These are phyloP conservation scores for Phorcus lineatus DNA, from an alignment of 2,888 invertebrate species.

Conservation along the genomic window DNA sequence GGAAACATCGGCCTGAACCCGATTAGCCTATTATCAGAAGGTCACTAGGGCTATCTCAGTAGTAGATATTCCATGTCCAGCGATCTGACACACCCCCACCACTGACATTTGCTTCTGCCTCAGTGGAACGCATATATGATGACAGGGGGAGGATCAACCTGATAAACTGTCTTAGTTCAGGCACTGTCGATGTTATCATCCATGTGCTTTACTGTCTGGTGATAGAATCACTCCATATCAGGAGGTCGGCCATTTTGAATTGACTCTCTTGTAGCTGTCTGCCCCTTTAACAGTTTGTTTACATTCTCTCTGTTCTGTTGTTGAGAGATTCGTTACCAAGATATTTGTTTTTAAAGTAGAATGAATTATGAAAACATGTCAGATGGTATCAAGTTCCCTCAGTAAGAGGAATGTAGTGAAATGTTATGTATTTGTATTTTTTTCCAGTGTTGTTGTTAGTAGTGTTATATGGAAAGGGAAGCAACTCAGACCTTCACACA, in stretches of 20 bases:
- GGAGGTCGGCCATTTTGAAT: constrained; percentile 10
- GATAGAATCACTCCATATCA: constrained; percentile 14
- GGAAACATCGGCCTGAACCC: neutral
- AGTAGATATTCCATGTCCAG: neutral
- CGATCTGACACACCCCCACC: neutral
- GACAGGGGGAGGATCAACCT: constrained; percentile 1
- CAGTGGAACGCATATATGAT: neutral
- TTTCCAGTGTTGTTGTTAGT: neutral
- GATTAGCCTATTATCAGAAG: constrained; percentile 11
- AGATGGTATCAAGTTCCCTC: no score
- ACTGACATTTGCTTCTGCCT: neutral
- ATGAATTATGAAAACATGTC: no score
- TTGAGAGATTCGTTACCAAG: no score
- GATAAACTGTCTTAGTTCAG: constrained; percentile 16
- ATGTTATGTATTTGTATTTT: neutral
- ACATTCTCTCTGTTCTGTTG: no score
- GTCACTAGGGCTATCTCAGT: constrained; percentile 1
- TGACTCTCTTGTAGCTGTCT: neutral
- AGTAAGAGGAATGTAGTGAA: no score
- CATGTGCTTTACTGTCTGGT: constrained; percentile 11
- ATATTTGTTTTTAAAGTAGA: no score
- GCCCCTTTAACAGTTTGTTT: neutral
- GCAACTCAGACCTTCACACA: neutral
- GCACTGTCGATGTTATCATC: neutral
- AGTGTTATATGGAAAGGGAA: neutral